A percentile compares a stretch with the other conserved stretches of the same genome.
phyloP scores from a whole-genome alignment of 2,113 vertebrate species.

The Eurypyga helias region DNA sequence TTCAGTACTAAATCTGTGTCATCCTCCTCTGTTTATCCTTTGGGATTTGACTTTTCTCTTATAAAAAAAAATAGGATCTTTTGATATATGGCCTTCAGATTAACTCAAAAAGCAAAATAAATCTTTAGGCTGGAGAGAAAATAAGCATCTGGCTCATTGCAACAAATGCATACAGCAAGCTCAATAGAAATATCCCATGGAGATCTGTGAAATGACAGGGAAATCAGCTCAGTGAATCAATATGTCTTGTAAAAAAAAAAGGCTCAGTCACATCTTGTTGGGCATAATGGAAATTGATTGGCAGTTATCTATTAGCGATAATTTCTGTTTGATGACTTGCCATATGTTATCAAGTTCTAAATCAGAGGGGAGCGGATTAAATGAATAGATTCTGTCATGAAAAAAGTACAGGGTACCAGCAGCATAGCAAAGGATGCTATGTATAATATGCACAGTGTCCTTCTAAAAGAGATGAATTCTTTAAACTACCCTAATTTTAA shows the following conservation, averaged over 20 bases:
- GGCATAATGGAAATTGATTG: constrained; percentile 65
- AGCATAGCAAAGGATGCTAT: constrained; percentile 2
- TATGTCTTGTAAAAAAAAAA: constrained; percentile 18
- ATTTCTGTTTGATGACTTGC: constrained; percentile 69
- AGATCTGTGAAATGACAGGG: constrained; percentile 59
- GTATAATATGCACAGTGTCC: background rate
- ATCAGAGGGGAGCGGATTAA: constrained; percentile 32
- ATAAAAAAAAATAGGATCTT: background rate
- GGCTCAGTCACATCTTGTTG: constrained; percentile 57
- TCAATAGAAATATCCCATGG: constrained; percentile 44
- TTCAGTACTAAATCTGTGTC: background rate
- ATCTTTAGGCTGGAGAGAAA: constrained; percentile 28
- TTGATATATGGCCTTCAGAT: constrained; percentile 46
- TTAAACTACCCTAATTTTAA: constrained; percentile 48
- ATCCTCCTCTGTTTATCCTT: background rate
- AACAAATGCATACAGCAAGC: background rate
- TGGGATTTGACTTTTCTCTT: constrained; percentile 6
- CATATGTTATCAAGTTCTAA: constrained; percentile 59
- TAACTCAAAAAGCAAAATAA: constrained; percentile 53
- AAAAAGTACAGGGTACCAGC: constrained; percentile 9
- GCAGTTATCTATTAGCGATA: constrained; percentile 70
- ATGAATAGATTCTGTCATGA: constrained; percentile 48
- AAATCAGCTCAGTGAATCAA: constrained; percentile 33
- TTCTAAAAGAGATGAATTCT: constrained; percentile 40
- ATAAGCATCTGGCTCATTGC: constrained; percentile 40